Percentiles rank a stretch among this genome's conserved stretches.
phyloP scores from a whole-genome alignment of 2,797 vertebrate genomes.

The Anabacerthia variegaticeps region DNA sequence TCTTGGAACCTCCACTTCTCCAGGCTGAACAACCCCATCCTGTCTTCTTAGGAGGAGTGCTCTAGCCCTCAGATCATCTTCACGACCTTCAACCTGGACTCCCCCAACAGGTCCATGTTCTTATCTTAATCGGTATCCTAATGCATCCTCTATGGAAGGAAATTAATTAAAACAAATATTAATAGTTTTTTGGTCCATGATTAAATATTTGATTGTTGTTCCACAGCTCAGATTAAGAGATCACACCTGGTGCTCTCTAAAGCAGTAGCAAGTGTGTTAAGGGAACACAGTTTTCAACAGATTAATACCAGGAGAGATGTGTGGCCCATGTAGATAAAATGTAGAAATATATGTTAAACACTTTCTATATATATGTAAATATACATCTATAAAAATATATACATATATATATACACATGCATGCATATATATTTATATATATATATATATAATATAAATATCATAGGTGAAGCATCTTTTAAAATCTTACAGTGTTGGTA shows the following conservation, averaged over 20 bases:
- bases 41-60: fast-evolving
- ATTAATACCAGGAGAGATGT: not conserved
- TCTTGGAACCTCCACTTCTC: not conserved
- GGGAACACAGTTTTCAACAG: not conserved
- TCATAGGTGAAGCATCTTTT: not conserved
- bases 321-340: not conserved
- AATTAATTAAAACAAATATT: not conserved
- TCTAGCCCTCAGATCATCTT: not conserved
- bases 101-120: not conserved
- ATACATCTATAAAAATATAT: not conserved
- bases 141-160: not conserved
- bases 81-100: not conserved
- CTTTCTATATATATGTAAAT: not conserved
- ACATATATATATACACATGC: too few species aligned
- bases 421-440: not conserved
- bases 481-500: not conserved
- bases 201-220: not conserved
- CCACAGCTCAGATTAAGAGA: not conserved
- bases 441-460: not conserved
- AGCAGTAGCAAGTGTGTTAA: not conserved
- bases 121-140: not conserved
- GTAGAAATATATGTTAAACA: not conserved
- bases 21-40: not conserved
- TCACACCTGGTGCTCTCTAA: not conserved
- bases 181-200: not conserved